phyloP scores from a whole-genome alignment of 2,888 invertebrate genomes.

The Eupithecia tripunctaria region DNA sequence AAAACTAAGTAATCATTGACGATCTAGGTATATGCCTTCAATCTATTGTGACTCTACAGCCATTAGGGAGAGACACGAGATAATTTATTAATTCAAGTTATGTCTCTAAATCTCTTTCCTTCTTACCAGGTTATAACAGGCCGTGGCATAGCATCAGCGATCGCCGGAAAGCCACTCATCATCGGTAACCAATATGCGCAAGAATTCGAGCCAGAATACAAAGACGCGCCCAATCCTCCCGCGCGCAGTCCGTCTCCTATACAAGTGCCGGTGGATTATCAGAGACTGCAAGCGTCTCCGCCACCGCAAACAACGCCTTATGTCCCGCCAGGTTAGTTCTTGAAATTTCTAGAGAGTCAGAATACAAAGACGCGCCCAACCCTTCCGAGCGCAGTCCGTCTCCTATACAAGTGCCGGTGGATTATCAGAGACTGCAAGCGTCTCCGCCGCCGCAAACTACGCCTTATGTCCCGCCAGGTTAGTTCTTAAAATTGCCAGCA shows the following conservation, averaged over 20 bases:
- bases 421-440: slow-evolving; percentile 69
- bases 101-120: neutral
- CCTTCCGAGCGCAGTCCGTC: slow-evolving; percentile 58
- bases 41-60: neutral
- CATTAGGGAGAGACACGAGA: neutral
- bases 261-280: slow-evolving; percentile 60
- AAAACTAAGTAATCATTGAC: neutral
- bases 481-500: slow-evolving; percentile 54
- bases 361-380: slow-evolving; percentile 51
- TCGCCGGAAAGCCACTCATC: slow-evolving; percentile 67
- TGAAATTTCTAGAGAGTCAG: slow-evolving; percentile 56
- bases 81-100: neutral
- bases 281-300: slow-evolving; percentile 71
- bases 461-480: slow-evolving; percentile 76
- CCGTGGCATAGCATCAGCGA: slow-evolving; percentile 67
- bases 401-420: slow-evolving; percentile 57
- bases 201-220: slow-evolving; percentile 76
- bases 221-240: slow-evolving; percentile 56
- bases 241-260: slow-evolving; percentile 64
- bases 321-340: slow-evolving; percentile 70
- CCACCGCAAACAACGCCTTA: slow-evolving; percentile 70
- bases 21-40: neutral
- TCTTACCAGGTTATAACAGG: slow-evolving; percentile 69
- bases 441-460: slow-evolving; percentile 70
- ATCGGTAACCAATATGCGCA: slow-evolving; percentile 81